phyloP scores from a whole-genome alignment of 35 echinoderm and acorn worm species.

The Patiria miniata region DNA sequence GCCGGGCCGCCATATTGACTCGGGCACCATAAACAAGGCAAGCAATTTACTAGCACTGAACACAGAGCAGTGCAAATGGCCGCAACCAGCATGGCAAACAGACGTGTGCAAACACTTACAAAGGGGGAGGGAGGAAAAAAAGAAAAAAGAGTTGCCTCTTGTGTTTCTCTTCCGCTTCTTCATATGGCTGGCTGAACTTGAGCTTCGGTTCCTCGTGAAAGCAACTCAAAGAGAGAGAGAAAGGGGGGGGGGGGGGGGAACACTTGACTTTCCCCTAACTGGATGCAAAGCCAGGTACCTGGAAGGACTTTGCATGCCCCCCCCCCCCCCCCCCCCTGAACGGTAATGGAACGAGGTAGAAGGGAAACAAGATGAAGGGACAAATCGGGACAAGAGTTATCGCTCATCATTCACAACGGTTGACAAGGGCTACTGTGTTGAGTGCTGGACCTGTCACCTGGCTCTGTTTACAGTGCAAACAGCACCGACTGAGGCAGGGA shows the following conservation, averaged over 20 bases:
- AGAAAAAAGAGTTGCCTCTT: conserved; percentile 16
- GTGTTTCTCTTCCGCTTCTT: not conserved
- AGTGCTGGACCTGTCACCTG: conserved; percentile 28
- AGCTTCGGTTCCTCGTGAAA: not conserved
- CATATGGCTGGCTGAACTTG: not conserved
- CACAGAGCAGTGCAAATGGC: not conserved
- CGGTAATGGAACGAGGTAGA: conserved; percentile 25
- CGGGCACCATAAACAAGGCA: conserved; percentile 13
- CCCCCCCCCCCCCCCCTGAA: not conserved
- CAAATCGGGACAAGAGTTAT: not conserved
- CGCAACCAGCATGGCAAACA: conserved; percentile 16
- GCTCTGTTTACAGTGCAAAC: conserved; percentile 3
- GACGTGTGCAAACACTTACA: conserved; percentile 10
- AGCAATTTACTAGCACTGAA: conserved; percentile 25
- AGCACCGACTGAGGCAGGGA: not conserved
- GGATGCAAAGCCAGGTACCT: not conserved
- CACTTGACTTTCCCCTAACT: conserved; percentile 12
- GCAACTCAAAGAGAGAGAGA: not conserved
- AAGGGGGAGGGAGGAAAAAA: not conserved
- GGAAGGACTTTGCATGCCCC: not conserved
- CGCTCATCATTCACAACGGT: conserved; percentile 17
- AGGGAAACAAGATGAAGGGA: not conserved
- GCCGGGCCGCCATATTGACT: not conserved
- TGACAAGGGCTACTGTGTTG: conserved; percentile 21
- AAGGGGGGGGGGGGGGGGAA: not conserved